A percentile compares a stretch with the other conserved stretches of the same genome.
phyloP scores from a whole-genome alignment of 2,888 invertebrate genomes.

The Teleogryllus oceanicus region DNA sequence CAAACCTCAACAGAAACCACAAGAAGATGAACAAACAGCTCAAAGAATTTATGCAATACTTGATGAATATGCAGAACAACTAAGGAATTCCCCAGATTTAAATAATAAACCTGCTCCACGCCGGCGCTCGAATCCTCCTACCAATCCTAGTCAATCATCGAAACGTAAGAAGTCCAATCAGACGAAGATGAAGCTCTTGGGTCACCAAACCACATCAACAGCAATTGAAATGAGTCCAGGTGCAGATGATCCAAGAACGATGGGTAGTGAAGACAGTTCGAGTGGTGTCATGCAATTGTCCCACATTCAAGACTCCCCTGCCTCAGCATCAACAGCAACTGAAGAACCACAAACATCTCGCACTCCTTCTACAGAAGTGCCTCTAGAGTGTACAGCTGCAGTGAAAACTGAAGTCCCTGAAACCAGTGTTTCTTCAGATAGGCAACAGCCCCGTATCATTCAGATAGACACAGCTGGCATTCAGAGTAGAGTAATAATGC shows the following conservation, averaged over 20 bases:
- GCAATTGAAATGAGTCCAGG: conserved; percentile 57
- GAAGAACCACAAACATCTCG: conserved; percentile 42
- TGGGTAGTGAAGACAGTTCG: conserved; percentile 74
- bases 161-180: conserved; percentile 67
- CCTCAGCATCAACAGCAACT: conserved; percentile 44
- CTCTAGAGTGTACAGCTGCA: conserved; percentile 45
- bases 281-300: conserved; percentile 61
- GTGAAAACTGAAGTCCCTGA: conserved; percentile 35
- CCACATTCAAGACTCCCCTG: conserved; percentile 47
- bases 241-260: conserved; percentile 64
- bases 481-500: conserved; percentile 41
- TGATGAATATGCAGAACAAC: conserved; percentile 75
- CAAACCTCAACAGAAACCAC: conserved; percentile 66
- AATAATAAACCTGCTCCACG: conserved; percentile 79
- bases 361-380: conserved; percentile 40
- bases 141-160: conserved; percentile 64
- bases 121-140: conserved; percentile 68
- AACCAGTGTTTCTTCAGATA: conserved; percentile 40
- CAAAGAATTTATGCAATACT: conserved; percentile 75
- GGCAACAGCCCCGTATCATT: conserved; percentile 39
- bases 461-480: conserved; percentile 40
- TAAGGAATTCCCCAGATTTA: conserved; percentile 72
- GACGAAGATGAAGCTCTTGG: conserved; percentile 45
- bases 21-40: conserved; percentile 77
- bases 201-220: conserved; percentile 51